Percentiles rank a stretch among this genome's conserved stretches.
Evolutionary conservation across 2,797 vertebrate species (phyloP).

Genomic region (Manis javanica): DNA sequence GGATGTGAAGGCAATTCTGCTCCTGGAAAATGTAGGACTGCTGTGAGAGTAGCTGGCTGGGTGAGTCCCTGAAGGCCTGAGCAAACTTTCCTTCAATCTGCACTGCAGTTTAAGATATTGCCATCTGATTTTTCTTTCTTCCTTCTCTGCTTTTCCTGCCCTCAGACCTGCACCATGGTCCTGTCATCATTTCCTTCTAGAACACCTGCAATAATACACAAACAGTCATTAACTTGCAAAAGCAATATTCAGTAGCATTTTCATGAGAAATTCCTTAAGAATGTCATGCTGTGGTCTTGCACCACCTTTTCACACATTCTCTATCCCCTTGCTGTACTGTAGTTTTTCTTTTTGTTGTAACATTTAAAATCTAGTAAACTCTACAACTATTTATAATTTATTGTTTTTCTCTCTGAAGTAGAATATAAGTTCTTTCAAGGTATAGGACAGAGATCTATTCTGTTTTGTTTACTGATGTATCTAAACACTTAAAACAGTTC

Average conservation of each 20-base stretch:
- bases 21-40: background rate
- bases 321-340: background rate
- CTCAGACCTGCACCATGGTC: background rate
- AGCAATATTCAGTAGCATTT: background rate
- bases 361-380: slow-evolving; percentile 23
- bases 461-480: background rate
- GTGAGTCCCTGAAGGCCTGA: background rate
- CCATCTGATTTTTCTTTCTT: background rate
- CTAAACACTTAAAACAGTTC: background rate
- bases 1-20: background rate
- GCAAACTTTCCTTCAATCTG: background rate
- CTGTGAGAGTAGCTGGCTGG: background rate
- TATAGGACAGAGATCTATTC: background rate
- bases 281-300: background rate
- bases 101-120: background rate
- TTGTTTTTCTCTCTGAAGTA: background rate
- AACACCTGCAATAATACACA: background rate
- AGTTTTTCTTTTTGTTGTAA: background rate
- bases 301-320: background rate
- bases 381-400: background rate
- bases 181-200: background rate
- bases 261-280: background rate
- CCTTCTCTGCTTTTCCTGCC: background rate
- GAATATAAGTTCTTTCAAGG: background rate
- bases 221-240: background rate